Evolutionary conservation across 2,888 invertebrate species (phyloP).

Genomic region (Prenolepis imparis): DNA sequence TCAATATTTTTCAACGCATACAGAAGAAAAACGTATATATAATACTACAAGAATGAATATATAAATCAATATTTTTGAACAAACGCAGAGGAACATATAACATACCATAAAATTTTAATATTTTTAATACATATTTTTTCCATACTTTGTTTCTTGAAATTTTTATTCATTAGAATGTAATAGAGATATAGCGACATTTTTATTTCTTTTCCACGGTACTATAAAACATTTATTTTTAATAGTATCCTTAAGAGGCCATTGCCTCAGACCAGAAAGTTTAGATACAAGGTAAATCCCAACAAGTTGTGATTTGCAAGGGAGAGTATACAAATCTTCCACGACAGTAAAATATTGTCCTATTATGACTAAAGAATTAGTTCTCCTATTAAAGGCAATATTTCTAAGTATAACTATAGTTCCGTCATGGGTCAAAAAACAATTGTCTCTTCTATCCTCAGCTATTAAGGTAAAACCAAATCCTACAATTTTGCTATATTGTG

Average conservation of each 20-base stretch:
- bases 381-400: conserved; percentile 2
- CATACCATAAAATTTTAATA: conserved; percentile 15
- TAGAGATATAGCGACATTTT: conserved; percentile 11
- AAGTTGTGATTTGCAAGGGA: conserved; percentile 28
- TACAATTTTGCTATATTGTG: neutral
- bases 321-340: conserved; percentile 26
- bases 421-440: conserved; percentile 1
- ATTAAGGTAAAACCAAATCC: conserved; percentile 10
- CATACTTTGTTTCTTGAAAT: neutral
- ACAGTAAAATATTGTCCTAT: conserved; percentile 30
- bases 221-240: conserved; percentile 9
- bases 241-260: neutral
- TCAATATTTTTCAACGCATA: too few species aligned
- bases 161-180: conserved; percentile 11
- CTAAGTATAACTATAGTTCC: neutral
- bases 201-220: neutral
- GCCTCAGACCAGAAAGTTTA: conserved; percentile 6
- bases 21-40: too few species aligned
- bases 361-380: conserved; percentile 19
- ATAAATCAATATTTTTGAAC: too few species aligned
- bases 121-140: neutral
- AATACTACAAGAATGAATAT: too few species aligned
- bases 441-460: neutral
- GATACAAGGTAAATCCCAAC: conserved; percentile 31
- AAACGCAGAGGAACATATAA: too few species aligned